A percentile compares a stretch with the other conserved stretches of the same genome.
These are phyloP conservation scores for Sigmodon hispidus DNA, from an alignment of 2,113 vertebrate genomes.

Conservation along the genomic window DNA sequence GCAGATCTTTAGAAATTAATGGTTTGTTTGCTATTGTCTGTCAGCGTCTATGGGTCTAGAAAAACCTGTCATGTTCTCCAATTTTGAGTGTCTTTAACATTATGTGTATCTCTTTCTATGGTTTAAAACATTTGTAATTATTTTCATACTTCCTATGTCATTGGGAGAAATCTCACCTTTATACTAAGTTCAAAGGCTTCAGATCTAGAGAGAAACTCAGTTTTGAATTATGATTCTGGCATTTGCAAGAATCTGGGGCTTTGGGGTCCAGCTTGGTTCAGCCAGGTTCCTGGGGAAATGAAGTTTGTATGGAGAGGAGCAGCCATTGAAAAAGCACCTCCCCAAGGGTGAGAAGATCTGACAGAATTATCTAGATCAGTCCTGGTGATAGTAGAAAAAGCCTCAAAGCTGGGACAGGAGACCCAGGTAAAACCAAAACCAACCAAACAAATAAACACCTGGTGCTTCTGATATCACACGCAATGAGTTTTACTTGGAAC, in stretches of 20 bases:
- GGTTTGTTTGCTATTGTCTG: background rate
- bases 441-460: background rate
- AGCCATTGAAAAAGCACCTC: background rate
- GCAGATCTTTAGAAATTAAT: slow-evolving; percentile 20
- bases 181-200: background rate
- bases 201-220: background rate
- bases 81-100: slow-evolving; percentile 11
- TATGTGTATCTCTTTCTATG: background rate
- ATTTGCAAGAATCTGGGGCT: background rate
- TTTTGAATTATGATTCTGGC: slow-evolving; percentile 36
- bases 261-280: background rate
- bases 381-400: background rate
- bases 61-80: background rate
- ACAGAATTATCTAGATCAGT: background rate
- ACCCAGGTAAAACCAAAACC: background rate
- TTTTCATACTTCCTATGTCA: background rate
- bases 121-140: background rate
- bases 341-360: background rate
- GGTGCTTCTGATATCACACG: background rate
- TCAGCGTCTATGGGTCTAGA: background rate
- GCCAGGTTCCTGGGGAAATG: background rate
- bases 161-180: slow-evolving; percentile 28
- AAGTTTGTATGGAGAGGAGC: background rate
- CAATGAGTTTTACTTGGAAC: background rate
- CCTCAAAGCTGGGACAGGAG: background rate